phyloP scores from a whole-genome alignment of 2,888 invertebrate species.

The Phortica okadai region DNA sequence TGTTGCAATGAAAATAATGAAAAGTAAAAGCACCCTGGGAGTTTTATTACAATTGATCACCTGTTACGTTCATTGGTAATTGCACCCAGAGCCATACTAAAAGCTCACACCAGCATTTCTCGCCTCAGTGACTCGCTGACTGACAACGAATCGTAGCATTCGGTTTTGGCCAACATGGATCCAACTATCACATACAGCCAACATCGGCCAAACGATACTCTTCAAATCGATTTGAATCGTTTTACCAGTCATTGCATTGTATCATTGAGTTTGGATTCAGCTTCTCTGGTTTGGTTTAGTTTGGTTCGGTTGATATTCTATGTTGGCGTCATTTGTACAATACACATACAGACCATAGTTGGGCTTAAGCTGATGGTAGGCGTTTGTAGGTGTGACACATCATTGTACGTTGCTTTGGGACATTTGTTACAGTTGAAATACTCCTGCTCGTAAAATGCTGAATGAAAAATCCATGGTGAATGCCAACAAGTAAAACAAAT shows the following conservation, averaged over 20 bases:
- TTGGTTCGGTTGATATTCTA: constrained; percentile 26
- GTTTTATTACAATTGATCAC: constrained; percentile 74
- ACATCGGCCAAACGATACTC: background rate
- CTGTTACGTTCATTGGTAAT: constrained; percentile 73
- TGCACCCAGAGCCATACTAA: constrained; percentile 70
- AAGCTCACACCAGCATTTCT: constrained; percentile 43
- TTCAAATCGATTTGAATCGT: background rate
- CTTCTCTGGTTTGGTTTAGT: background rate
- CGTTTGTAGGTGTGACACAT: constrained; percentile 33
- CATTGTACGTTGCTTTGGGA: constrained; percentile 56
- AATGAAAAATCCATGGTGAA: constrained; percentile 44
- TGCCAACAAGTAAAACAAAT: constrained; percentile 69
- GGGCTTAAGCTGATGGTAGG: constrained; percentile 3
- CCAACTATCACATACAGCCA: background rate
- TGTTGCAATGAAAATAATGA: constrained; percentile 63
- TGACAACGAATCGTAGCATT: constrained; percentile 9
- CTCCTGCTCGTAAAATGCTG: constrained; percentile 64
- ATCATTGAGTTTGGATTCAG: constrained; percentile 55
- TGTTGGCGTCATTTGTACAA: constrained; percentile 26
- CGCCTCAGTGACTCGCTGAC: background rate
- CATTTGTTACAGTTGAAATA: constrained; percentile 72
- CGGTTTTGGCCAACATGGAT: constrained; percentile 2
- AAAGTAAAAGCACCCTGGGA: constrained; percentile 71
- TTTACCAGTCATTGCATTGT: constrained; percentile 45
- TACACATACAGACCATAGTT: background rate